These are phyloP conservation scores for Rhea pennata DNA, from an alignment of 2,113 vertebrate species.

Conservation along the genomic window DNA sequence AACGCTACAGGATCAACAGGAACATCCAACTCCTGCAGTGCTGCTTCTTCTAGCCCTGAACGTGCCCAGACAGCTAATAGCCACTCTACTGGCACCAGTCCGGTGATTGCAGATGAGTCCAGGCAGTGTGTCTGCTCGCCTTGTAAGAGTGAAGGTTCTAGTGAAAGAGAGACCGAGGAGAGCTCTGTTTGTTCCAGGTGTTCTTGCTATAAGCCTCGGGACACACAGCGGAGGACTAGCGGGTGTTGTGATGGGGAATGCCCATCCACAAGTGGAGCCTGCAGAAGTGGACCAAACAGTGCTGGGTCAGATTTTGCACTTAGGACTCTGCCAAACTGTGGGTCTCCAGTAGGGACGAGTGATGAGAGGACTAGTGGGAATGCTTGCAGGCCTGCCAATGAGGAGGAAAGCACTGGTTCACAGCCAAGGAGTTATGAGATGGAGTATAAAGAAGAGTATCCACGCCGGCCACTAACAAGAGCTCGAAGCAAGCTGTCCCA, in stretches of 20 bases:
- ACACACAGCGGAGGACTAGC: constrained; percentile 72
- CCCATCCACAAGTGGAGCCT: constrained; percentile 77
- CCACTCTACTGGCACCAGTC: constrained; percentile 56
- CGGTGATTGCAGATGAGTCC: constrained; percentile 53
- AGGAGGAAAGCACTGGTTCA: constrained; percentile 66
- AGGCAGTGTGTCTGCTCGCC: constrained; percentile 76
- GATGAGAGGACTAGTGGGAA: constrained; percentile 77
- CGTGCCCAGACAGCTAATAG: constrained; percentile 66
- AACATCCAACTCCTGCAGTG: constrained; percentile 62
- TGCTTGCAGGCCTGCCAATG: constrained; percentile 64
- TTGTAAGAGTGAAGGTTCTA: constrained; percentile 63
- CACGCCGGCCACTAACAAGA: constrained; percentile 91
- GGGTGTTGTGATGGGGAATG: constrained; percentile 71
- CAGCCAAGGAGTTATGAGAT: constrained; percentile 69
- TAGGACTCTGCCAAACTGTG: constrained; percentile 76
- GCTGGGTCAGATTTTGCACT: constrained; percentile 77
- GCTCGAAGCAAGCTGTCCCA: constrained; percentile 90
- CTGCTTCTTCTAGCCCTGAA: constrained; percentile 72
- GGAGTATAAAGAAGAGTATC: constrained; percentile 77
- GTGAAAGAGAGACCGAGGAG: constrained; percentile 65
- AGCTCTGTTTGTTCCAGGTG: constrained; percentile 75
- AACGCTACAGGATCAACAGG: constrained; percentile 56
- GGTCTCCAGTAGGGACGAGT: constrained; percentile 59
- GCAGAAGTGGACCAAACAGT: constrained; percentile 73
- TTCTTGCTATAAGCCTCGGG: constrained; percentile 71